Conservation (phyloP, 1,140 invertebrate genomes). For the Lepeophtheirus salmonis region DNA sequence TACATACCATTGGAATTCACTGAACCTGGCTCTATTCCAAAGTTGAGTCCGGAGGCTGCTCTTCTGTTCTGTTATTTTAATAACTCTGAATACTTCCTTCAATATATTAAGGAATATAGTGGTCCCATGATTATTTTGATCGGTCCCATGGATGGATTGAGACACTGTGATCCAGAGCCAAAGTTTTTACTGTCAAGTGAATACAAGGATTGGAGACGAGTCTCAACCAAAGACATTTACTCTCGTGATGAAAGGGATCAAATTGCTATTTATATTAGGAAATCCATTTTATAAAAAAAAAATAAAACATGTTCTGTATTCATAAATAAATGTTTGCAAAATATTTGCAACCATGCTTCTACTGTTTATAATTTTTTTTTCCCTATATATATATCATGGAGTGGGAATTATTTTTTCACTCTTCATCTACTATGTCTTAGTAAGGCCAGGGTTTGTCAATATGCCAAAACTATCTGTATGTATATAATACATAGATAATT, state of each 20-base stretch:
- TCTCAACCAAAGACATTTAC: not conserved
- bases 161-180: constrained; percentile 14
- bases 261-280: constrained; percentile 7
- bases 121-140: not conserved
- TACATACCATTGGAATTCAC: constrained; percentile 4
- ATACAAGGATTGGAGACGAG: not conserved
- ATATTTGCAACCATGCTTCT: too few species aligned
- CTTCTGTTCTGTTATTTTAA: constrained; percentile 15
- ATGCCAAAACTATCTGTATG: too few species aligned
- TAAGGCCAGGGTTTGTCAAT: too few species aligned
- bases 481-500: too few species aligned
- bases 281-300: too few species aligned
- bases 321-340: too few species aligned
- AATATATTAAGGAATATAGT: constrained; percentile 8
- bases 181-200: not conserved
- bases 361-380: too few species aligned
- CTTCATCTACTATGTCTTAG: too few species aligned
- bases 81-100: constrained; percentile 10
- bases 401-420: too few species aligned
- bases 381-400: too few species aligned
- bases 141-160: constrained; percentile 6
- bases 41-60: not conserved
- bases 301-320: too few species aligned
- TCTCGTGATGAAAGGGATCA: not conserved
- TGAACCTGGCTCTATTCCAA: not conserved